Percentiles rank a stretch among this genome's conserved stretches.
These are phyloP conservation scores for Rambutsinella grinnellia DNA, from an alignment of 2,888 invertebrate species.

Conservation along the genomic window DNA sequence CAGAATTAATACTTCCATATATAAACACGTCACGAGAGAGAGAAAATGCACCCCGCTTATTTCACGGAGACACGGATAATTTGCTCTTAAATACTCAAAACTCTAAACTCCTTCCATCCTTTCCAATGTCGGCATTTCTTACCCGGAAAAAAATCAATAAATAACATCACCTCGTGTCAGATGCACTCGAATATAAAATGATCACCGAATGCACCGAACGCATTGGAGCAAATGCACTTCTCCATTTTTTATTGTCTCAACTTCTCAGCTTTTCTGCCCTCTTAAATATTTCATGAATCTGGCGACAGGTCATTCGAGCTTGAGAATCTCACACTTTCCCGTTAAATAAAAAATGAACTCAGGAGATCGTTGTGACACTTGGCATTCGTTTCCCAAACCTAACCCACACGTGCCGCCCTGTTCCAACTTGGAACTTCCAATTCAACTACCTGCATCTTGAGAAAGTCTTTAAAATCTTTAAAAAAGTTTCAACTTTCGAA, in stretches of 20 bases:
- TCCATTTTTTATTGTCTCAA: not conserved
- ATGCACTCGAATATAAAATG: no score
- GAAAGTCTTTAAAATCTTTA: not conserved
- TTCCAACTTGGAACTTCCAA: not conserved
- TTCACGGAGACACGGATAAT: slow-evolving; percentile 40
- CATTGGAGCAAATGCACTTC: not conserved
- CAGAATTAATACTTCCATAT: slow-evolving; percentile 37
- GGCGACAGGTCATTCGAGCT: no score
- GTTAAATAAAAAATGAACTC: not conserved
- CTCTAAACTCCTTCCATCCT: not conserved
- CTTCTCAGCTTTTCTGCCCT: not conserved
- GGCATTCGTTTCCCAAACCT: not conserved
- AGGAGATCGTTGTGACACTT: not conserved
- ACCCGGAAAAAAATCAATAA: slow-evolving; percentile 5
- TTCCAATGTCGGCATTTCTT: not conserved
- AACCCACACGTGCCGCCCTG: not conserved
- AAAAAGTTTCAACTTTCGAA: slow-evolving; percentile 9
- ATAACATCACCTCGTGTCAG: no score
- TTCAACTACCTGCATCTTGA: slow-evolving; percentile 4
- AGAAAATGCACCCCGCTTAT: no score
- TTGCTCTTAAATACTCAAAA: slow-evolving; percentile 44
- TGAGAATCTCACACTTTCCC: no score
- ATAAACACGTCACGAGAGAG: slow-evolving; percentile 38
- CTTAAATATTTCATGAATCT: no score
- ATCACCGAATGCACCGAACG: not conserved